These are phyloP conservation scores for Sinocyclocheilus maitianheensis DNA, from an alignment of 2,113 vertebrate species.

Conservation along the genomic window DNA sequence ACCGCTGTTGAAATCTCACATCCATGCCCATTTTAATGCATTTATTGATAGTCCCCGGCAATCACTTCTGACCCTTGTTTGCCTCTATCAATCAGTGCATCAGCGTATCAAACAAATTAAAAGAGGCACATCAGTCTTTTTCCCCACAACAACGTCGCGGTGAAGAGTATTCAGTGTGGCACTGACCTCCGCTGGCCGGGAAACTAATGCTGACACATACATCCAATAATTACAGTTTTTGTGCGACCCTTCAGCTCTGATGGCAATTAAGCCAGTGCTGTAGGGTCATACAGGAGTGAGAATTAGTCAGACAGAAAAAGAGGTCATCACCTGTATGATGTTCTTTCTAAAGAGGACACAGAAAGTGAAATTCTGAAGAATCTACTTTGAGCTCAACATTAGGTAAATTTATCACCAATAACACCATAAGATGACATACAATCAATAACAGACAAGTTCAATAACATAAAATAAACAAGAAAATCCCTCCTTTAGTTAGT, in stretches of 20 bases:
- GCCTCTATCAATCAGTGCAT: conserved; percentile 36
- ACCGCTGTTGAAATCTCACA: conserved; percentile 57
- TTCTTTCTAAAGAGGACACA: neutral
- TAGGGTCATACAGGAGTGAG: neutral
- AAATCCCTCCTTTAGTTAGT: too few relatives aligned
- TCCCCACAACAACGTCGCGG: conserved; percentile 3
- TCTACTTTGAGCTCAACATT: neutral
- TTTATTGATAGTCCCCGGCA: conserved; percentile 50
- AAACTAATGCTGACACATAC: conserved; percentile 34
- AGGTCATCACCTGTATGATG: neutral
- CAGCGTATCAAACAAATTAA: conserved; percentile 19
- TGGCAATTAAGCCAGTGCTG: conserved; percentile 10
- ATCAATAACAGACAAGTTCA: too few relatives aligned
- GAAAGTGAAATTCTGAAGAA: too few relatives aligned
- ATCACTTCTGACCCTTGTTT: conserved; percentile 48
- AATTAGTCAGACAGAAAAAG: neutral
- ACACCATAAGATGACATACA: too few relatives aligned
- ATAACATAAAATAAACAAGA: too few relatives aligned
- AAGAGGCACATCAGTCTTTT: neutral
- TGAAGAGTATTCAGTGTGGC: conserved; percentile 10
- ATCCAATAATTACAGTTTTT: conserved; percentile 23
- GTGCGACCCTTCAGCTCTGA: neutral
- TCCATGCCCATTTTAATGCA: conserved; percentile 55
- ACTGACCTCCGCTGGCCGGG: neutral
- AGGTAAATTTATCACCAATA: too few relatives aligned